phyloP scores from a whole-genome alignment of 2,888 invertebrate genomes.

The Cantharis lateralis region DNA sequence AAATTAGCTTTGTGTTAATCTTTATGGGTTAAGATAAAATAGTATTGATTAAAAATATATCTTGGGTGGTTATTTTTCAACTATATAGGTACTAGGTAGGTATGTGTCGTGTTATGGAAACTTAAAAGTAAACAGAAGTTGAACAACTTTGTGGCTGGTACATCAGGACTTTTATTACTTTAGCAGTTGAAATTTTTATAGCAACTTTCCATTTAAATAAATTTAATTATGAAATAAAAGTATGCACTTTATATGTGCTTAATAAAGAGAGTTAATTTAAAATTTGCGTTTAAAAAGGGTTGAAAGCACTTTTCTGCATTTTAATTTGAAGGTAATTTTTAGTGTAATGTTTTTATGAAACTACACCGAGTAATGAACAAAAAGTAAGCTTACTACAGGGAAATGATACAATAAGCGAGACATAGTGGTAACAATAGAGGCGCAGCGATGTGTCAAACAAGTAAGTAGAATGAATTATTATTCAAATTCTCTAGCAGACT shows the following conservation, averaged over 20 bases:
- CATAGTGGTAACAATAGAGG: conserved; percentile 38
- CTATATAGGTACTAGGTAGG: not conserved
- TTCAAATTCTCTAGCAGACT: conserved; percentile 51
- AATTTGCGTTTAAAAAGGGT: not conserved
- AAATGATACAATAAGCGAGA: conserved; percentile 26
- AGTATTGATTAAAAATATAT: not conserved
- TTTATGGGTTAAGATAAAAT: not conserved
- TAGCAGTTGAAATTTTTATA: not conserved
- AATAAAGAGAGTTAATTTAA: not conserved
- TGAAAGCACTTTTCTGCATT: not conserved
- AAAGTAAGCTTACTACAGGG: conserved; percentile 20
- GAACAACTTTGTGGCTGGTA: not conserved
- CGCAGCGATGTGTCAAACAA: conserved; percentile 49
- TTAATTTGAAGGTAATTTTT: not conserved
- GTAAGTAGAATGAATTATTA: conserved; percentile 50
- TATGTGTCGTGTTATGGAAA: not conserved
- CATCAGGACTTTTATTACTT: not conserved
- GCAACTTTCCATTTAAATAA: not conserved
- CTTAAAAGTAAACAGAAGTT: not conserved
- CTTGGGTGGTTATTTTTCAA: no score
- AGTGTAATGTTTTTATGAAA: not conserved
- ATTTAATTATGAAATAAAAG: not conserved
- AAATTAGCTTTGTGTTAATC: no score
- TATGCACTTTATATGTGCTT: not conserved
- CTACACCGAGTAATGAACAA: conserved; percentile 9